These are phyloP conservation scores for Theocolax elegans DNA, from an alignment of 1,140 invertebrate genomes.

Conservation along the genomic window DNA sequence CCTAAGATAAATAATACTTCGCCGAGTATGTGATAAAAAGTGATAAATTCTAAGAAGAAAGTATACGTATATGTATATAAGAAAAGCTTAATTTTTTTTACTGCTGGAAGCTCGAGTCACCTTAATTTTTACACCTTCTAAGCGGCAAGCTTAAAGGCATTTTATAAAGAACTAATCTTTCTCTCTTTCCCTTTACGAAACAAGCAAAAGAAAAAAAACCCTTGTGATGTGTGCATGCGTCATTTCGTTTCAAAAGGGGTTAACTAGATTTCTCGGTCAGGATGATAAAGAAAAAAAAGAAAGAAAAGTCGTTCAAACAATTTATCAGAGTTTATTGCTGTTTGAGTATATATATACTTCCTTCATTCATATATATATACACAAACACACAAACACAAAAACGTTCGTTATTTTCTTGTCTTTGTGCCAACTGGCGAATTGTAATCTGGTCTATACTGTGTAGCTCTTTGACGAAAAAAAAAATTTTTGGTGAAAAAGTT, in stretches of 20 bases:
- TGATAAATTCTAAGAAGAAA: no score
- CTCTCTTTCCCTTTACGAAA: not conserved
- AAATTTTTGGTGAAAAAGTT: no score
- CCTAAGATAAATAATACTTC: no score
- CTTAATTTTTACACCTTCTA: no score
- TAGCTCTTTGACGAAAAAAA: slow-evolving; percentile 17
- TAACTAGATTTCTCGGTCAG: slow-evolving; percentile 24
- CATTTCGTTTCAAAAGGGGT: slow-evolving; percentile 11
- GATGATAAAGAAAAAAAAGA: no score
- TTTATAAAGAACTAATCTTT: slow-evolving; percentile 23
- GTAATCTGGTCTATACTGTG: slow-evolving; percentile 19
- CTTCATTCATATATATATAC: no score
- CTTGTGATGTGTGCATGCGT: not conserved
- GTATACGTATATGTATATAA: no score
- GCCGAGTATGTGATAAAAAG: no score
- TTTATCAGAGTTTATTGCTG: slow-evolving; percentile 38
- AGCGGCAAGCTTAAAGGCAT: no score
- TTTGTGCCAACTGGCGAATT: slow-evolving; percentile 25
- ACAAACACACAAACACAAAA: not conserved
- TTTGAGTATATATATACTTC: slow-evolving; percentile 29
- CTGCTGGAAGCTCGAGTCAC: no score
- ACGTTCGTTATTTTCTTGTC: slow-evolving; percentile 36
- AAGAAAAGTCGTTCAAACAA: slow-evolving; percentile 2
- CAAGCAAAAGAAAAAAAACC: slow-evolving; percentile 5
- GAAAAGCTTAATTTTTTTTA: no score